phyloP scores from a whole-genome alignment of 2,113 vertebrate genomes.

The Ailuropoda melanoleuca region DNA sequence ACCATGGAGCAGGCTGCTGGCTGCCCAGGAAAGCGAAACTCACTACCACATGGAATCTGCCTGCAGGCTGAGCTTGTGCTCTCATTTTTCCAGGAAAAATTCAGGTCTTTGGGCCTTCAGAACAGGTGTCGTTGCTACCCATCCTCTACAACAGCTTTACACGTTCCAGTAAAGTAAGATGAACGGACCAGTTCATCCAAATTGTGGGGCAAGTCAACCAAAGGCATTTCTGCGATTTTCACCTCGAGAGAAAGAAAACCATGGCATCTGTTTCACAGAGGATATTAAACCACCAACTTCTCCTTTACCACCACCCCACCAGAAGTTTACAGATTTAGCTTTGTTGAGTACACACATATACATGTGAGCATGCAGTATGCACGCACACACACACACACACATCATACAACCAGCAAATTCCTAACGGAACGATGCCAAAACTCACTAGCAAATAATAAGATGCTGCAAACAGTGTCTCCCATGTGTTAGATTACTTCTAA shows the following conservation, averaged over 20 bases:
- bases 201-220: background rate
- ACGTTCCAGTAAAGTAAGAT: background rate
- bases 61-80: background rate
- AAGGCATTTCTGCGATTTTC: background rate
- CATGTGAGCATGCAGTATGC: background rate
- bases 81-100: background rate
- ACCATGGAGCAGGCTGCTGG: background rate
- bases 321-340: background rate
- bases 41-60: background rate
- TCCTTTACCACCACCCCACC: background rate
- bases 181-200: background rate
- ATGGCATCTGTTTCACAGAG: background rate
- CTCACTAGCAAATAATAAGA: background rate
- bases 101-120: background rate
- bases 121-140: background rate
- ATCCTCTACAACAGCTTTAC: background rate
- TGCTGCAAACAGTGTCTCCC: background rate
- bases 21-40: background rate
- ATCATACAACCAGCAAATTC: background rate
- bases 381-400: background rate
- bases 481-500: background rate
- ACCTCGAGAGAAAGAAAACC: background rate
- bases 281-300: background rate
- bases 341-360: background rate
- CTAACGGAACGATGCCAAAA: constrained; percentile 1